Base-by-base conservation (phyloP, 2,797 vertebrate genomes). In the Luscinia luscinia region DNA sequence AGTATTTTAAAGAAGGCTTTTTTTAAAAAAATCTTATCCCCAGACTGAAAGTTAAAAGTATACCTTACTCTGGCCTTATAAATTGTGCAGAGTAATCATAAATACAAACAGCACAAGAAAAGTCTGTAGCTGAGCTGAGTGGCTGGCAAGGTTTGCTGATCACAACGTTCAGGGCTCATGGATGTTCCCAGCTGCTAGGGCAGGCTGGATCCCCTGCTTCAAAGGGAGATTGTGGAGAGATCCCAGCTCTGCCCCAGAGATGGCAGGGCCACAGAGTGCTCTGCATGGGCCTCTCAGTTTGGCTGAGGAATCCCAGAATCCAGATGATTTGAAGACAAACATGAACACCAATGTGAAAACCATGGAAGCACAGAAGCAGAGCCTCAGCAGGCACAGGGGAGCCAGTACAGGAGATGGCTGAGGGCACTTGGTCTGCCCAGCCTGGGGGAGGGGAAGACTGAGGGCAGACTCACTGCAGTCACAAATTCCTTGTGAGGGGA, bases 161-260 rank as follows among this genome's bases (percentile, higher is more conserved):
- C 2, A 2, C 21, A 49, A 30, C 0, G 0, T 41, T 49, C 51
- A 80, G 72, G 51, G 36, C 17, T 76, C 2, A 0, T 51, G 68
- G 51, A 22, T 85, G 23, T 51, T n/a, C 38, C 43, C 30, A 51
- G 21, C 7, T 54, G n/a, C 46, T 40, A 27, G 36, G 48, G n/a
- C 59, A 82, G 54, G 22, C 38, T 54, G 51, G 17, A 30, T 51
- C 14, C 1, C 27, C 59, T n/a, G 7, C 36, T 86, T 62, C 36
- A 34, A 55, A 49, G 9, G 9, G 43, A 89, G 70, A 64, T 12
- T 36, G 46, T 62, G 45, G 15, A 9, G 57, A 67, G 30, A 14
- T 38, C n/a, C 52, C 43, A 41, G 2, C 9, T 80, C 43, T 79
- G n/a, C 49, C 51, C 18, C 19, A 49, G 63, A 64, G 36, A 26